A percentile compares a stretch with the other conserved stretches of the same genome.
Conservation (phyloP, 2,113 vertebrate species). For the Brachypodius melanocephalos region DNA sequence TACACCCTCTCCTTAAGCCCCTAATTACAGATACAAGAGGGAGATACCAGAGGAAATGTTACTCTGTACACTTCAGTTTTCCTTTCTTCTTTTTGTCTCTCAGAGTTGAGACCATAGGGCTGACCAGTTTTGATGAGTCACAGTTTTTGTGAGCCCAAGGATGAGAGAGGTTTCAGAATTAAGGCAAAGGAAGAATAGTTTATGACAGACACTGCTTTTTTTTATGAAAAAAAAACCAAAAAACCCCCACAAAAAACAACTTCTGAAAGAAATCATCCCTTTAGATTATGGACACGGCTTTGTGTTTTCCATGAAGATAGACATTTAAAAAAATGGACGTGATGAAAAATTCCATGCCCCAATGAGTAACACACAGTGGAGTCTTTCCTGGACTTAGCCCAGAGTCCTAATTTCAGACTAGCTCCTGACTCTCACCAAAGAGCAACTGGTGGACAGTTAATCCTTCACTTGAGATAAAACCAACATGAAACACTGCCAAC, state of each 20-base stretch:
- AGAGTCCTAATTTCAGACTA: conserved; percentile 19
- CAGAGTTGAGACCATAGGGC: not conserved
- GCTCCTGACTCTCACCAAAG: not conserved
- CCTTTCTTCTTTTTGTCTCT: not conserved
- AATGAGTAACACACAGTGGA: not conserved
- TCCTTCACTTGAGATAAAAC: not conserved
- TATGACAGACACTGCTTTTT: not conserved
- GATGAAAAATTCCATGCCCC: not conserved
- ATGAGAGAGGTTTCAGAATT: not conserved
- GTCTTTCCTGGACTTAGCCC: not conserved
- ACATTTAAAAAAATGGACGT: not conserved
- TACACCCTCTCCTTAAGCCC: not conserved
- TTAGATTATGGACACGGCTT: not conserved
- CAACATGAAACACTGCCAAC: not conserved
- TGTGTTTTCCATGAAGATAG: not conserved
- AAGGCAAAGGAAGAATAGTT: not conserved
- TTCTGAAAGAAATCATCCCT: not conserved
- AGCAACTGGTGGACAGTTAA: not conserved
- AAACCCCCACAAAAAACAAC: not conserved
- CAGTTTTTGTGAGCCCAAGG: not conserved
- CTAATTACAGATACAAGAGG: not conserved
- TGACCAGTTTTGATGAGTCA: accelerated
- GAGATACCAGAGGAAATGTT: not conserved
- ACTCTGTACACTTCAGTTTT: not conserved
- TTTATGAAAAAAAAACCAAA: not conserved